These are phyloP conservation scores for Holotrichia oblita DNA, from an alignment of 1,140 invertebrate genomes.

Conservation along the genomic window DNA sequence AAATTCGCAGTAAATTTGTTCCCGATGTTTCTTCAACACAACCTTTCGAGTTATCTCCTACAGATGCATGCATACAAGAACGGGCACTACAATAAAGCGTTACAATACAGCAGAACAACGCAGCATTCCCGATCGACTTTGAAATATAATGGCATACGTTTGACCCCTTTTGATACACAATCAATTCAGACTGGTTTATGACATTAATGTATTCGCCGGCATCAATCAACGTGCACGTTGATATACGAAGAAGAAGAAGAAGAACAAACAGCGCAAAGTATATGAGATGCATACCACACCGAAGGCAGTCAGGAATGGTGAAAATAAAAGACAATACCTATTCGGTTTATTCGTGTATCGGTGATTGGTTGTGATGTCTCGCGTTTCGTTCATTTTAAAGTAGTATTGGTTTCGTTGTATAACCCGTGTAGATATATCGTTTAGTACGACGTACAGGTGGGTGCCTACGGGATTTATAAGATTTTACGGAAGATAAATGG, in stretches of 20 bases:
- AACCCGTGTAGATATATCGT: not conserved
- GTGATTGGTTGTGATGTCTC: too few relatives aligned
- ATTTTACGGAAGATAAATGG: not conserved
- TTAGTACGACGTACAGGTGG: not conserved
- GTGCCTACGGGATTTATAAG: not conserved
- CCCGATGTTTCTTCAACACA: too few relatives aligned
- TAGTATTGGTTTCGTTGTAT: not conserved
- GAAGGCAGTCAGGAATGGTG: not conserved
- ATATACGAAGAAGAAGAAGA: not conserved
- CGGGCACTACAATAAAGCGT: too few relatives aligned
- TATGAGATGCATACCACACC: too few relatives aligned
- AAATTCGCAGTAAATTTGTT: slow-evolving; percentile 40
- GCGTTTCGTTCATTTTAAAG: too few relatives aligned
- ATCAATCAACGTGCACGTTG: slow-evolving; percentile 39
- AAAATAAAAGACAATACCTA: slow-evolving; percentile 6
- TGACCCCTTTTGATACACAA: slow-evolving; percentile 39
- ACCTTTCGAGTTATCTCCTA: not conserved
- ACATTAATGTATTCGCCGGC: slow-evolving; percentile 44
- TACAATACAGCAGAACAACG: too few relatives aligned
- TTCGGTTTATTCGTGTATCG: not conserved
- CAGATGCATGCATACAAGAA: not conserved
- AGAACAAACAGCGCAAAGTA: too few relatives aligned
- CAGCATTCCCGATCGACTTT: not conserved
- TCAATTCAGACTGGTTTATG: slow-evolving; percentile 43
- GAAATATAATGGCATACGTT: slow-evolving; percentile 40